Evolutionary conservation across 2,888 invertebrate species (phyloP), one percentile per base, ranked within the genome.

Genomic region (Trachelus stipa): DNA sequence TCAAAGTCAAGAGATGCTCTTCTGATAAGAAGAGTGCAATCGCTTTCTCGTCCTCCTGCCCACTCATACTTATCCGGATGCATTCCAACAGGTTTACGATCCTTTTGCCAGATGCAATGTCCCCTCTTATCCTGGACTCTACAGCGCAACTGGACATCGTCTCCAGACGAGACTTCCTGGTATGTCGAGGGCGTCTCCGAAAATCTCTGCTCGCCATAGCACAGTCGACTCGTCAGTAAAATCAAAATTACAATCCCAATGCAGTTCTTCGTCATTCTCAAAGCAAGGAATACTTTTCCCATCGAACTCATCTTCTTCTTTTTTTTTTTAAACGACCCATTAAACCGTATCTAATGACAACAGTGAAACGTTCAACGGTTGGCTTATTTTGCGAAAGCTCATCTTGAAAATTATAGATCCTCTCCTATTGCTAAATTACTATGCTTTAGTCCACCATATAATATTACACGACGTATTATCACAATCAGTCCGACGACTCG

Each of bases 91-190:
- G 97, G 97, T 95, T 97, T 94, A 9, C 97, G 96, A 92, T 98
- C 97, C 92, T 97, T 97, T 91, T 98, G 97, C 98, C 98, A 98
- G 11, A 97, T 96, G 91, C 98, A 98, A 80, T 96, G 94, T 73
- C 98, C 98, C 85, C 95, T 94, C 91, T 97, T 97, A 92, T 97
- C 96, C 86, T 96, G 95, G 88, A 98, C 95, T 92, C 95, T 95
- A 92, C 98, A 98, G 87, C 95, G 94, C 81, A 98, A 93, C 80
- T 96, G 92, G 31, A 95, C 96, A 90, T 97, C 97, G 89, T 97
- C 96, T 11, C 96, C 96, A 3, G 97, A 96, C 90, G 97, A 97
- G 83, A 97, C 97, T 92, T 97, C 97, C 71, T 96, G 96, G 89
- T 97, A 97, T 73, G 94, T 93, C 30, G 86, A 84, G 9, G 97